Conservation (phyloP, 2,113 vertebrate genomes). For the Platycercus adscitus region DNA sequence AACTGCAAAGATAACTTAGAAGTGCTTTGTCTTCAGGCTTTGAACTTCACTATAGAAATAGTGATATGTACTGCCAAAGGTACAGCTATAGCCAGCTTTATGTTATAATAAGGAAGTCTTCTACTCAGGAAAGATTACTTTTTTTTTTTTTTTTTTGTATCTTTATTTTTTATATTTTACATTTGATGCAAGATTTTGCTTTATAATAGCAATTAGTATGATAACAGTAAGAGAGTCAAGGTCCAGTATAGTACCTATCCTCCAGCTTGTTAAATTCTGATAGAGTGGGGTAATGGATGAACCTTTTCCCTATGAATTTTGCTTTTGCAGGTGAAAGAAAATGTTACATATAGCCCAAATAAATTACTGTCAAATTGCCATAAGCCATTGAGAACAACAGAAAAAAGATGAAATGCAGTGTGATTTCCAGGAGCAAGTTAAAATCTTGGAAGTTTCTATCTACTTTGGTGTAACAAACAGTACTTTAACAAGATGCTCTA, state of each 20-base stretch:
- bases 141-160: neutral
- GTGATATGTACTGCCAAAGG: neutral
- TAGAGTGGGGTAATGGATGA: neutral
- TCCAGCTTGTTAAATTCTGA: neutral
- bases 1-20: neutral
- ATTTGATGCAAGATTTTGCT: neutral
- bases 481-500: slow-evolving; percentile 71
- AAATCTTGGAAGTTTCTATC: neutral
- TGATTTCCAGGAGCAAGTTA: neutral
- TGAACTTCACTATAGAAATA: neutral
- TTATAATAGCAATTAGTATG: neutral
- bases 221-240: neutral
- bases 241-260: neutral
- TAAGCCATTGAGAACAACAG: neutral
- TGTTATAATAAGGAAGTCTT: neutral
- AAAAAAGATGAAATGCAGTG: neutral
- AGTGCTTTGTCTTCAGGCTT: neutral
- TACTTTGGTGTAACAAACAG: neutral
- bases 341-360: neutral
- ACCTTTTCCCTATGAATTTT: neutral
- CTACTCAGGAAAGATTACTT: neutral
- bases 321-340: neutral
- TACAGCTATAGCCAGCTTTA: neutral
- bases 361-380: neutral
- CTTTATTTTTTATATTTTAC: neutral